Evolutionary conservation across 2,113 vertebrate genomes (phyloP), one percentile per base, ranked within the genome.

Genomic region (Lanius ludovicianus): DNA sequence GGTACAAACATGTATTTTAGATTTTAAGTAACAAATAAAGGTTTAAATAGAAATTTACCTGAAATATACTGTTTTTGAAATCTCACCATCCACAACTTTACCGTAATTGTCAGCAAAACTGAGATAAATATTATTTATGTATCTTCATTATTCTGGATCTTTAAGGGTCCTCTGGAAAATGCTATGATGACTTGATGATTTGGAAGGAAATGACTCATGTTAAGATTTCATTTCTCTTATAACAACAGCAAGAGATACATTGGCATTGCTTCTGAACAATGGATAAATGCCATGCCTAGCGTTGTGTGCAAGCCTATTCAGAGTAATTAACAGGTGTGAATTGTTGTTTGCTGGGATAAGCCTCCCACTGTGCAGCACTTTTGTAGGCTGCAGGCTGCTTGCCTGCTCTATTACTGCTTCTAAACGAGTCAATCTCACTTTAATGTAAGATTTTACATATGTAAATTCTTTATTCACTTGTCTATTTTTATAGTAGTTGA

Each of bases 251-350:
- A 83, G 65, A 65, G 30, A 90, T 52, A 65, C 44, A 84, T 86
- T 64, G 92, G 63, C 63, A 79, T 84, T 92, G 68, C 68, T 82
- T 69, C 84, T 87, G 76, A 97, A 95, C 94, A 93, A 85, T 63
- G 64, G 85, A 35, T 79, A 79, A 84, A 78, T 47, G 49, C 56
- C 60, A 24, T 42, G 69, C 49, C 22, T 59, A 65, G 64, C 64
- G 35, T 63, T 42, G 60, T 77, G 23, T 73, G 56, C 50, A 42
- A 74, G 65, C 44, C 63, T 55, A 9, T 50, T 94, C 88, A 76
- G 89, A 59, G 68, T 90, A 95, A 95, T 97, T 95, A 95, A 81
- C 95, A 97, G 96, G 95, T 97, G 94, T 50, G 88, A 94, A 95
- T 87, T 90, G 89, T 50, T 89, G 37, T 96, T 94, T 92, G 67